Evolutionary conservation across 2,113 vertebrate genomes (phyloP).

Genomic region (Anas platyrhynchos): DNA sequence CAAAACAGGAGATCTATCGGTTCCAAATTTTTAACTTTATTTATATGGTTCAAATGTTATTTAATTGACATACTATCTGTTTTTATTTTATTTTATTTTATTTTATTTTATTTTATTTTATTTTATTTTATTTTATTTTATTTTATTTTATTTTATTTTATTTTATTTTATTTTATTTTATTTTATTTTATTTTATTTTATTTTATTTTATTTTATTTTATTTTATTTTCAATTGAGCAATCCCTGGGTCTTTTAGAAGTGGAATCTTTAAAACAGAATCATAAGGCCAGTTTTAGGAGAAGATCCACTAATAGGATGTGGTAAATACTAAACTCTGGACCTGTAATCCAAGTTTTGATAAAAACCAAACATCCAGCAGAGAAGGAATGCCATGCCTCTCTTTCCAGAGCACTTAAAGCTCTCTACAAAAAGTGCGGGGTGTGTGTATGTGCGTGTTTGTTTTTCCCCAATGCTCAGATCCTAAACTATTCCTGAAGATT

Average conservation of each 20-base stretch:
- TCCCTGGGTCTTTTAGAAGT: neutral
- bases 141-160: too few relatives aligned
- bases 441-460: too few relatives aligned
- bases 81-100: too few relatives aligned
- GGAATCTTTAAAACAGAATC: neutral
- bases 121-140: neutral
- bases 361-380: neutral
- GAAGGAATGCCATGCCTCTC: neutral
- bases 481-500: neutral
- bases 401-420: neutral
- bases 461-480: neutral
- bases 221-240: neutral
- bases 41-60: neutral
- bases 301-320: neutral
- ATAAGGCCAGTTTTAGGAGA: neutral
- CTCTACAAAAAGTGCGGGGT: neutral
- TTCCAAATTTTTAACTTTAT: neutral
- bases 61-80: neutral
- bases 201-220: neutral
- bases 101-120: neutral
- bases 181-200: neutral
- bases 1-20: neutral
- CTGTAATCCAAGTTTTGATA: neutral
- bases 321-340: neutral
- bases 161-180: neutral